Base-by-base conservation (phyloP, 2,888 invertebrate genomes). In the Volucella inanis region DNA sequence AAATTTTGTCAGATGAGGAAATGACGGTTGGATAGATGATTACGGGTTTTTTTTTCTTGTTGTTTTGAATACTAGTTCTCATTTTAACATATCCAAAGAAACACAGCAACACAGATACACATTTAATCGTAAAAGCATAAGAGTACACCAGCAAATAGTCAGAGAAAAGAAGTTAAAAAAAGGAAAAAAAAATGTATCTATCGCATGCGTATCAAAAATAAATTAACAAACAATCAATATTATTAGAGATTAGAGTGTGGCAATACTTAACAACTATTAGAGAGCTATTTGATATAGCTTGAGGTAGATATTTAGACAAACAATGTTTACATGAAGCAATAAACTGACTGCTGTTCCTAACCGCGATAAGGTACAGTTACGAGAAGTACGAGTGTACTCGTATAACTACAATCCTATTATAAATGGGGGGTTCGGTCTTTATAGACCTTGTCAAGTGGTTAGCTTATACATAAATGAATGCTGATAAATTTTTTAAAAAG, bases 221-320 rank as follows among this genome's bases (percentile, higher is more conserved):
- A 72, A 72, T 62, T 78, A 72, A 64, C 47, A 41, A 45, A 74
- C 78, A 83, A 64, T 72, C 72, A 55, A 68, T 78, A 68, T 61
- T 45, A n/a, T n/a, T n/a, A n/a, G 45, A 50, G 39, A 70, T 68
- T 55, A 50, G 67, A 62, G 49, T 54, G 18, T 61, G 39, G 61
- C 62, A 67, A 77, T 72, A 65, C 77, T 65, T 78, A 72, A 77
- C 61, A 55, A 82, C 67, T 72, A 55, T 55, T 45, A 67, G 50
- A 61, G 59, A 68, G 68, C 65, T 50, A 18, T 61, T 61, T 52
- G 61, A 52, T 75, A 41, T 65, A 64, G 43, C 65, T 68, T 61
- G 67, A 70, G 68, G 57, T 55, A 38, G 9, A 15, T 38, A 22
- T 31, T 31, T 31, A 31, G 18, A 64, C 38, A 64, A 64, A 57